Conservation (phyloP, 1,140 invertebrate genomes). For the Scaptomyza graminum region DNA sequence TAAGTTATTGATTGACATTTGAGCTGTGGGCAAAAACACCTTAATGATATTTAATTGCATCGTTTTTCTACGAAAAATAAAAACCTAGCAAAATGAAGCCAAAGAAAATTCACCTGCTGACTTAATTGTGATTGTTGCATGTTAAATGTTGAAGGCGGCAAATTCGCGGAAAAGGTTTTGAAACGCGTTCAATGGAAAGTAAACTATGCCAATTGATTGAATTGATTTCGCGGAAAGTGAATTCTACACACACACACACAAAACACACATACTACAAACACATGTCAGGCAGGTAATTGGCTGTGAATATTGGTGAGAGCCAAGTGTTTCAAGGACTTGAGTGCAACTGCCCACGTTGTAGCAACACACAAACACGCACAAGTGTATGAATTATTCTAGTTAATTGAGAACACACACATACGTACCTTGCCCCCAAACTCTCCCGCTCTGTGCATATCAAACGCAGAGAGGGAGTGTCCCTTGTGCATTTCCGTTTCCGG, state of each 20-base stretch:
- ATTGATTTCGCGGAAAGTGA: constrained; percentile 52
- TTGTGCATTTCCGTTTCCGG: constrained; percentile 54
- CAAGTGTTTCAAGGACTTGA: constrained; percentile 42
- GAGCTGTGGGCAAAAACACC: constrained; percentile 15
- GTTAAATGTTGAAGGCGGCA: constrained; percentile 5
- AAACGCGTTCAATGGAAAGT: constrained; percentile 48
- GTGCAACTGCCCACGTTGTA: not conserved
- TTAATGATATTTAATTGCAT: constrained; percentile 38
- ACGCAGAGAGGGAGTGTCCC: constrained; percentile 23
- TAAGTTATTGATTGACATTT: constrained; percentile 33
- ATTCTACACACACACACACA: constrained; percentile 1
- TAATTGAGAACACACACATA: constrained; percentile 31
- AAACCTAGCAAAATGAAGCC: constrained; percentile 4
- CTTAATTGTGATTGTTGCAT: constrained; percentile 22
- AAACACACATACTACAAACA: not conserved
- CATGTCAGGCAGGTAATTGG: constrained; percentile 17
- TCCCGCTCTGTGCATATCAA: not conserved
- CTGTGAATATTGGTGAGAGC: not conserved
- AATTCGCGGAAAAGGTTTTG: constrained; percentile 58
- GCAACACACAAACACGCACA: not conserved
- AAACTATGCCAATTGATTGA: constrained; percentile 55
- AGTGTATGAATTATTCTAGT: constrained; percentile 37
- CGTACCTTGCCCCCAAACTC: not conserved
- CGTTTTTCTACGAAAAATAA: constrained; percentile 28
- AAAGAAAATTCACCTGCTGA: constrained; percentile 39